These are phyloP conservation scores for Barbus barbus DNA, from an alignment of 2,113 vertebrate species.

Conservation along the genomic window DNA sequence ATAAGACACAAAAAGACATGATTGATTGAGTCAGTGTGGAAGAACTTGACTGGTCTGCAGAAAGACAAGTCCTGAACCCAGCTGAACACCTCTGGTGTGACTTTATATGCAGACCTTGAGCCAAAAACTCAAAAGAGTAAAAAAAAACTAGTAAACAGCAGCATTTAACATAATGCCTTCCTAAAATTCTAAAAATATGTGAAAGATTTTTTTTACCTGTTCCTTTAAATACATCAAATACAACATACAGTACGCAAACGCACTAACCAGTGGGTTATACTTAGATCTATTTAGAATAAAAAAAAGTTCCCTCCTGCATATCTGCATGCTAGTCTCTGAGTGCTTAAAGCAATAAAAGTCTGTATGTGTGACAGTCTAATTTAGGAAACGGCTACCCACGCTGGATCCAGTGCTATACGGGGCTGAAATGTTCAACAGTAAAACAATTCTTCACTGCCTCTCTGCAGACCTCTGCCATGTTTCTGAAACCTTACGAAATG, in stretches of 20 bases:
- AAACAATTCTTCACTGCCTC: slow-evolving; percentile 58
- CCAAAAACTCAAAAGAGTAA: background rate
- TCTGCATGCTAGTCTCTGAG: slow-evolving; percentile 25
- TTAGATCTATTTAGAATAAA: background rate
- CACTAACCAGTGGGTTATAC: background rate
- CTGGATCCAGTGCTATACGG: slow-evolving; percentile 7
- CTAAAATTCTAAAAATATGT: background rate
- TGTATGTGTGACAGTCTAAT: slow-evolving; percentile 40
- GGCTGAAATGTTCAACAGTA: slow-evolving; percentile 37
- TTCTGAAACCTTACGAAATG: slow-evolving; percentile 75
- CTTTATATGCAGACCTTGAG: too few species aligned
- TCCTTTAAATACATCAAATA: background rate
- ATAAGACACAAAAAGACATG: too few species aligned
- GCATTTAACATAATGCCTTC: background rate
- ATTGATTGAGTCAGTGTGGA: too few species aligned
- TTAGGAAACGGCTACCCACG: slow-evolving; percentile 40
- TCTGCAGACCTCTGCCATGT: too few species aligned
- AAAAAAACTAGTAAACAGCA: background rate
- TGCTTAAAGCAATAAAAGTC: slow-evolving; percentile 12
- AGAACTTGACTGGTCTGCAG: too few species aligned
- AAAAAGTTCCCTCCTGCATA: background rate
- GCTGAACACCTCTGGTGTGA: too few species aligned
- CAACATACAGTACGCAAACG: too few species aligned
- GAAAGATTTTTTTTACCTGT: background rate
- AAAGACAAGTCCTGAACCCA: too few species aligned